These are phyloP conservation scores for Nymphalis io DNA, from an alignment of 1,140 invertebrate genomes.

Conservation along the genomic window DNA sequence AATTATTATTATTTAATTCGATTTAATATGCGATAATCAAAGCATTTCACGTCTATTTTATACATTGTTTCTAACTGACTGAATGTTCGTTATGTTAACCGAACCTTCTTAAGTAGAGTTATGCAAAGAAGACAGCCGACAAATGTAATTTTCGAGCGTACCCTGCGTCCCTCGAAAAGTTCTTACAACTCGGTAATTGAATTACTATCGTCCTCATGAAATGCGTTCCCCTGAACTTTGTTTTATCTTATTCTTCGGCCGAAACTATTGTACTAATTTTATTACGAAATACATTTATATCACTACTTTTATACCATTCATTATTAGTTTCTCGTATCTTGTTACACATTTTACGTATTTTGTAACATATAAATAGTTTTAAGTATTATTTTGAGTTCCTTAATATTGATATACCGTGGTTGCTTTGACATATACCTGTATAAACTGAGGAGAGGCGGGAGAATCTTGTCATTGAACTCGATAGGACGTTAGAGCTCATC, in stretches of 20 bases:
- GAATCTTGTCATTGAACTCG: no score
- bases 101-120: constrained; percentile 19
- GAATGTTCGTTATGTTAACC: constrained; percentile 9
- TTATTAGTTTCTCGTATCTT: background rate
- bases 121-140: constrained; percentile 33
- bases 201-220: constrained; percentile 37
- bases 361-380: no score
- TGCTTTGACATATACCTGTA: no score
- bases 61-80: background rate
- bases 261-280: constrained; percentile 29
- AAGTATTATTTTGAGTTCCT: no score
- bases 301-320: constrained; percentile 2
- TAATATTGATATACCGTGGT: no score
- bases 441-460: no score
- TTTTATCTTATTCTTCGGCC: constrained; percentile 26
- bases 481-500: no score
- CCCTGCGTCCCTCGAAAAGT: constrained; percentile 29
- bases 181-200: constrained; percentile 30
- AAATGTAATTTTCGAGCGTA: constrained; percentile 34
- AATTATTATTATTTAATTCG: no score
- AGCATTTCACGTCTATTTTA: no score
- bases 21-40: no score
- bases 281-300: constrained; percentile 13
- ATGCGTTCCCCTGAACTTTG: constrained; percentile 29
- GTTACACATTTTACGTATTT: no score